These are phyloP conservation scores for Bolinopsis microptera DNA, from an alignment of 37 sponge, comb jelly and placozoan genomes.

Conservation along the genomic window DNA sequence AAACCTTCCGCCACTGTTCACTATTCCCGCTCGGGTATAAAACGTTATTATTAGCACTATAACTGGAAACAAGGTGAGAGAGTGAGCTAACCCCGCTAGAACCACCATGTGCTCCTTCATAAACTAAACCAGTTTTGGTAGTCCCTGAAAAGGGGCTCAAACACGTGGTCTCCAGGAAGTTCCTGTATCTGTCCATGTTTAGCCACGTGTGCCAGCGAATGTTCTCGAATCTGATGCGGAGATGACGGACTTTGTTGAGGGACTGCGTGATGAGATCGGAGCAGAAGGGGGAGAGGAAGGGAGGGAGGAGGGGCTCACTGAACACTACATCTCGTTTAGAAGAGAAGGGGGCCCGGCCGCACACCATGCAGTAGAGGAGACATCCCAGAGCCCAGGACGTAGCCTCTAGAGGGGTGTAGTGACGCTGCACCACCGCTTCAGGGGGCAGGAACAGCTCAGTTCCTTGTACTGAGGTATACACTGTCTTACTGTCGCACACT, in stretches of 20 bases:
- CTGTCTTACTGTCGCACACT: constrained; percentile 22
- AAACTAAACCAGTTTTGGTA: too few relatives aligned
- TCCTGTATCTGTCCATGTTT: constrained; percentile 14
- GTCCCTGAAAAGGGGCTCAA: too few relatives aligned
- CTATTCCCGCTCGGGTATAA: not conserved
- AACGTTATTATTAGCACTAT: not conserved
- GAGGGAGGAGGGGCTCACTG: not conserved
- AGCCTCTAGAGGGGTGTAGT: constrained; percentile 53
- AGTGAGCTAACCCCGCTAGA: too few relatives aligned
- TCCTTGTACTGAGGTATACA: constrained; percentile 35
- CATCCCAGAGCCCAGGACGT: constrained; percentile 45
- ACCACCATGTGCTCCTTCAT: too few relatives aligned
- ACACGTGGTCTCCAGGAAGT: constrained; percentile 3
- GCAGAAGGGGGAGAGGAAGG: constrained; percentile 33
- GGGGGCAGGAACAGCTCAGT: constrained; percentile 51
- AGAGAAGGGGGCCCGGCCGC: constrained; percentile 26
- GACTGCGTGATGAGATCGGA: not conserved
- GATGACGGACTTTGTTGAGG: constrained; percentile 45
- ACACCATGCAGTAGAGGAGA: constrained; percentile 46
- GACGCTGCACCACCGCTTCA: constrained; percentile 54
- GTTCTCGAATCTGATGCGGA: constrained; percentile 2
- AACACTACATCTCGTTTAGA: constrained; percentile 52
- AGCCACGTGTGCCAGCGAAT: constrained; percentile 44
- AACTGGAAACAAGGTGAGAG: too few relatives aligned
- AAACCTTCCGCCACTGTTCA: not conserved